These are phyloP conservation scores for Plagiodera versicolora DNA, from an alignment of 2,888 invertebrate genomes.

Conservation along the genomic window DNA sequence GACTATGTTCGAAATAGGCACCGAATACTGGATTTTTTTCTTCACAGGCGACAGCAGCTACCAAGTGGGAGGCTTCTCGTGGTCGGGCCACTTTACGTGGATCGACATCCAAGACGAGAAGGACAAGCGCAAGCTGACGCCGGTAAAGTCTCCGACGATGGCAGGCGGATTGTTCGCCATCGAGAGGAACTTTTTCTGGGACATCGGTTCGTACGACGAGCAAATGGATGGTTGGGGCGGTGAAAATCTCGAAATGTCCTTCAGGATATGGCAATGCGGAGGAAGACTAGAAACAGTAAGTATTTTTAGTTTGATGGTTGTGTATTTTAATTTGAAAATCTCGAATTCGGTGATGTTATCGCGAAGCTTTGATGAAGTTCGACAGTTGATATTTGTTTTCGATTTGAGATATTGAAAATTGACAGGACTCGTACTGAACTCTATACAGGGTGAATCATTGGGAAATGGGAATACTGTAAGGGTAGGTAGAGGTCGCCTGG, in stretches of 20 bases:
- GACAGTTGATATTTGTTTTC: no score
- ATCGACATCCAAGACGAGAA: constrained; percentile 72
- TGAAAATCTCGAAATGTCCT: constrained; percentile 97
- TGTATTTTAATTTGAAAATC: no score
- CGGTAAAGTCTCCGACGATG: constrained; percentile 91
- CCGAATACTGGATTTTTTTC: no score
- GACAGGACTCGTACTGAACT: no score
- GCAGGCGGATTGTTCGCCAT: constrained; percentile 98
- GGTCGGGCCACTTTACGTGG: constrained; percentile 95
- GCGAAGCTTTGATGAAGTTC: no score
- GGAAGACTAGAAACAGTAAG: constrained; percentile 84
- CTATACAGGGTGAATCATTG: no score
- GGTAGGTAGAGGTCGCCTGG: no score
- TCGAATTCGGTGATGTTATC: no score
- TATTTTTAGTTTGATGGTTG: no score
- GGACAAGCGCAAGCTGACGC: constrained; percentile 62
- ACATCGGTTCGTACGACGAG: constrained; percentile 90
- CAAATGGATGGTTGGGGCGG: constrained; percentile 98
- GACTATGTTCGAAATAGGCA: no score
- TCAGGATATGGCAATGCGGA: constrained; percentile 88
- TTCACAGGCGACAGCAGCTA: constrained; percentile 51
- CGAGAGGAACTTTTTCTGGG: constrained; percentile 91
- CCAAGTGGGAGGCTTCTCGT: constrained; percentile 81
- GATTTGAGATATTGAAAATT: no score
- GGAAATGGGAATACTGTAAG: no score